Evolutionary conservation across 2,888 invertebrate genomes (phyloP).

Genomic region (Pharmacophagus antenor): DNA sequence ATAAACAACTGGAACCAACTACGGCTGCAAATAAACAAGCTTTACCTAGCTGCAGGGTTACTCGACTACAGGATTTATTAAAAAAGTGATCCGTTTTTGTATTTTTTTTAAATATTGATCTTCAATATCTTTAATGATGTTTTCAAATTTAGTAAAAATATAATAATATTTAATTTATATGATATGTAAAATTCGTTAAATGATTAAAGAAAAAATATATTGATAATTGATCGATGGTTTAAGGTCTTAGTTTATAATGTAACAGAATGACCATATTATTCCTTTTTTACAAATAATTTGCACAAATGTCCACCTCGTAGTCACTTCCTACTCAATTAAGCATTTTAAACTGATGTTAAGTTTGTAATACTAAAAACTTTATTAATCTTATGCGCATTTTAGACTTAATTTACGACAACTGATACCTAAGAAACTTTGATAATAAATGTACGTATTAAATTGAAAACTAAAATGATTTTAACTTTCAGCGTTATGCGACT

Average conservation of each 20-base stretch:
- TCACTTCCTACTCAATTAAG: too few species aligned
- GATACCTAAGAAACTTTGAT: not conserved
- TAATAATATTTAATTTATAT: not conserved
- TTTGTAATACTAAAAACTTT: too few species aligned
- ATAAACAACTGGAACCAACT: not conserved
- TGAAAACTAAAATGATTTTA: not conserved
- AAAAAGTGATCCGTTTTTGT: not conserved
- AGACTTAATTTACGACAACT: not conserved
- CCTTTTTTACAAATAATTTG: not conserved
- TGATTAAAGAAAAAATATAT: not conserved
- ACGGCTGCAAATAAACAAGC: not conserved
- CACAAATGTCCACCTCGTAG: not conserved
- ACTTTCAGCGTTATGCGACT: not conserved
- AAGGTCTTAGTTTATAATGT: not conserved
- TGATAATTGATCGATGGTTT: not conserved
- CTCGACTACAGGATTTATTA: not conserved
- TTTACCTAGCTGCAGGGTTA: not conserved
- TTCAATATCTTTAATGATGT: not conserved
- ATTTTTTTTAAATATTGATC: not conserved
- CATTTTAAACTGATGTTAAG: too few species aligned
- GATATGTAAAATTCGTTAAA: not conserved
- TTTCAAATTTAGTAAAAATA: not conserved
- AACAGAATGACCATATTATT: not conserved
- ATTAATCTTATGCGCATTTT: too few species aligned
- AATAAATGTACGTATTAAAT: not conserved